Percentiles rank a stretch among this genome's conserved stretches.
phyloP scores from a whole-genome alignment of 1,140 invertebrate genomes.

The Brachionus manjavacas region DNA sequence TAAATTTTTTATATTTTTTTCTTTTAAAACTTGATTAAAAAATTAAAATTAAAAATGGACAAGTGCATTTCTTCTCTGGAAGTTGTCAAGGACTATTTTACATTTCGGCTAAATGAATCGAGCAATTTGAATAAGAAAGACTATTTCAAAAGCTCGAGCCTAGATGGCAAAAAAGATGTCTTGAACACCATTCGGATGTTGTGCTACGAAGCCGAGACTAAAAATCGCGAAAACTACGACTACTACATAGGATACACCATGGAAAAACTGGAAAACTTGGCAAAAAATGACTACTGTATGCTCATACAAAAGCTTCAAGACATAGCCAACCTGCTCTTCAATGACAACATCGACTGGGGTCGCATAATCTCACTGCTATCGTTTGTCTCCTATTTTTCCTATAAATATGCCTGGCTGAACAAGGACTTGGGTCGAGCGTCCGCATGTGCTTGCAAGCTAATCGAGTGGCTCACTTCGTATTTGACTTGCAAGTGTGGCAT shows the following conservation, averaged over 20 bases:
- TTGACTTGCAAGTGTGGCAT: constrained; percentile 22
- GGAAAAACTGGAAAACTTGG: background rate
- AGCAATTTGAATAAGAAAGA: background rate
- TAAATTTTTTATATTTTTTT: no score
- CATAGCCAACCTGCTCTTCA: background rate
- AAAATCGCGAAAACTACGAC: constrained; percentile 12
- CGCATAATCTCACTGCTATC: constrained; percentile 21
- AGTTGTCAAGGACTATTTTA: constrained; percentile 27
- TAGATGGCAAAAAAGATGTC: background rate
- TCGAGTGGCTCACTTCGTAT: constrained; percentile 20
- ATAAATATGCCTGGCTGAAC: constrained; percentile 8
- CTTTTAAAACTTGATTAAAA: background rate
- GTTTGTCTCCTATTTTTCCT: constrained; percentile 11
- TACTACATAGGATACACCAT: constrained; percentile 10
- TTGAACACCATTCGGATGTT: constrained; percentile 8
- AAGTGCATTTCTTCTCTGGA: constrained; percentile 12
- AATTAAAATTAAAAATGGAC: constrained; percentile 4
- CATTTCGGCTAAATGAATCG: background rate
- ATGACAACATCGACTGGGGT: constrained; percentile 7
- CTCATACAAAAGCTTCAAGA: background rate
- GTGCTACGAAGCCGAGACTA: background rate
- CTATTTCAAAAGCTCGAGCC: background rate
- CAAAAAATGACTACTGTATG: background rate
- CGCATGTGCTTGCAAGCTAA: constrained; percentile 26
- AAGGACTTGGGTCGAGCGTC: background rate